Evolutionary conservation across 2,797 vertebrate species (phyloP), one percentile per base, ranked within the genome.

Genomic region (Nyctibius grandis): DNA sequence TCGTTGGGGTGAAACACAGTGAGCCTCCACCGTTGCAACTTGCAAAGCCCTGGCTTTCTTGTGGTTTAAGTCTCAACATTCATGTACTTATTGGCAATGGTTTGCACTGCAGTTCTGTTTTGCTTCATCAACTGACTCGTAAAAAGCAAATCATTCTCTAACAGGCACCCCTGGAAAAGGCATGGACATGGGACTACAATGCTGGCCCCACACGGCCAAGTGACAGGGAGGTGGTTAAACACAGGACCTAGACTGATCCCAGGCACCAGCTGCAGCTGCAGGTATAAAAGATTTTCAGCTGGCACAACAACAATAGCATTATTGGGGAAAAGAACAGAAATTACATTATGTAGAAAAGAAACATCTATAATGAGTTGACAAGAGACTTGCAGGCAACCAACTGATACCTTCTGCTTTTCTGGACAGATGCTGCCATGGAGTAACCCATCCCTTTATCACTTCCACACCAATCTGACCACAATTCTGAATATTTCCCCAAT

Each of bases 1-100:
- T 69, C 12, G 5, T n/a, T 0, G 2, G 40, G 12, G 14, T 68
- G 33, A 81, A 86, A 72, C 0, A 0, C 48, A 59, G 38, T 0
- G 1, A 91, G 21, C 21, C 29, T 72, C 34, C 7, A 3, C 65
- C 74, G 28, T 44, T 59, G 51, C 57, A 94, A 44, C 57, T 54
- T 67, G 59, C 45, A 63, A 88, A 90, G 31, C 15, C 38, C 33
- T 60, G 31, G 60, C 29, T 82, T 86, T 95, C 60, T 53, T 77
- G 69, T 44, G 76, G 54, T 50, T 56, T 61, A 34, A 51, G 12
- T 44, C 63, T 84, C 78, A 82, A 44, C 40, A 65, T 40, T 86
- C 34, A 57, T 61, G 38, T 23, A 20, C 3, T 9, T 88, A 91
- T 26, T 95, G 63, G 47, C 38, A 82, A 23, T 3, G 6, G 44